Evolutionary conservation across 2,888 invertebrate genomes (phyloP), one percentile per base, ranked within the genome.

Genomic region (Caenorhabditis doughertyi): DNA sequence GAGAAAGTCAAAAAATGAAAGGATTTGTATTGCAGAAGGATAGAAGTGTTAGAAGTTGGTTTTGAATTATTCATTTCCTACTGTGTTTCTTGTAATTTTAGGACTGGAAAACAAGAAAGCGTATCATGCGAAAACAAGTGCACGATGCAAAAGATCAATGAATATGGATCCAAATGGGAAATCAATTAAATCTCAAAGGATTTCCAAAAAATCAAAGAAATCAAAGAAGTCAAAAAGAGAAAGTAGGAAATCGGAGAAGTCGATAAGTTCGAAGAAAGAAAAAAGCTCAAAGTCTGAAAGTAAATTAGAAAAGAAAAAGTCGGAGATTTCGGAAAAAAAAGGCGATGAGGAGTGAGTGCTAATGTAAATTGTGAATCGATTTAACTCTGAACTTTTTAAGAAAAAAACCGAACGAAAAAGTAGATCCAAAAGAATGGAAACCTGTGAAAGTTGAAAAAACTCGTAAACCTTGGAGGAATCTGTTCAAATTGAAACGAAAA

Each of bases 11-110:
- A 35, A 60, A 60, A 49, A 47, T 60, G 42, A 77, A 55, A 13
- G 77, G 68, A 62, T 68, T 25, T 21, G 42, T 60, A 9, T 1
- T 68, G 62, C 42, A 53, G 3, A 58, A 53, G 53, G 77, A 77
- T 53, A 53, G 35, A 51, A 70, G 77, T 55, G 68, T 68, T 4
- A 5, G 68, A 51, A 68, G 73, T 64, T 27, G 9, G 44, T 60
- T 29, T 2, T 2, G 23, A 23, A 51, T 47, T 47, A 13, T 47
- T 47, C 8, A 23, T n/a, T 9, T 16, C 3, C 13, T 13, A 8
- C 8, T 13, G 2, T 18, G 16, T 25, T n/a, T 21, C 32, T 25
- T 47, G 8, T n/a, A 11, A 11, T 27, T 47, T 44, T 13, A 64
- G 73, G 76, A 60, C 51, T 73, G 13, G 60, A 58, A 35, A 51